These are phyloP conservation scores for Ernsta delagoae DNA, from an alignment of 2,888 invertebrate species.

Conservation along the genomic window DNA sequence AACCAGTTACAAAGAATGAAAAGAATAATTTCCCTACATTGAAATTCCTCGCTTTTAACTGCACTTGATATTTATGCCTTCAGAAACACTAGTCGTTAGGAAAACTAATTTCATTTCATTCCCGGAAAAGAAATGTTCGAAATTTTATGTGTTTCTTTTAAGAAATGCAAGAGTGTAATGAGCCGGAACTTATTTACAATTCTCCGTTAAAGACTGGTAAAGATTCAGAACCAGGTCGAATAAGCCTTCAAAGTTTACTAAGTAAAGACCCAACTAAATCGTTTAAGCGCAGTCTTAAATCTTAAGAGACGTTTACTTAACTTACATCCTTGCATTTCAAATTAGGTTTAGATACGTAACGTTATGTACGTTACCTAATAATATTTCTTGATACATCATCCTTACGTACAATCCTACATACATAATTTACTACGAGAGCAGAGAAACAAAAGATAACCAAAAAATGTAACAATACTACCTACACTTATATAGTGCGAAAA, in stretches of 20 bases:
- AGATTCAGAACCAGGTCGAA: constrained; percentile 11
- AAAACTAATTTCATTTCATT: constrained; percentile 7
- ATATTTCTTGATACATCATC: too few relatives aligned
- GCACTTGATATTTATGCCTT: not conserved
- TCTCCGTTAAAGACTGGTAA: not conserved
- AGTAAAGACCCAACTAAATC: constrained; percentile 20
- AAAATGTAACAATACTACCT: too few relatives aligned
- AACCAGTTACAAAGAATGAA: not conserved
- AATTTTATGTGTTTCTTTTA: constrained; percentile 6
- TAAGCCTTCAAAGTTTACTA: constrained; percentile 26
- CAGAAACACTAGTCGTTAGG: not conserved
- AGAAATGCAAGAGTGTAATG: constrained; percentile 22
- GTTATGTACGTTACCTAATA: too few relatives aligned
- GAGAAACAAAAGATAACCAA: too few relatives aligned
- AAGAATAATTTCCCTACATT: not conserved
- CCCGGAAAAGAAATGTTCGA: not conserved
- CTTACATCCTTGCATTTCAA: not conserved
- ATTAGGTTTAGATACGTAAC: not conserved
- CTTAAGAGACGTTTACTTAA: not conserved
- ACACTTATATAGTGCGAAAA: too few relatives aligned
- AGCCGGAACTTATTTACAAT: constrained; percentile 28
- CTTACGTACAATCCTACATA: too few relatives aligned
- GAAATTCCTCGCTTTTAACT: not conserved
- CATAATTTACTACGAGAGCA: too few relatives aligned
- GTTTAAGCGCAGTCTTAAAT: constrained; percentile 12